Conservation (phyloP, 2,888 invertebrate genomes). For the Idaea biselata region DNA sequence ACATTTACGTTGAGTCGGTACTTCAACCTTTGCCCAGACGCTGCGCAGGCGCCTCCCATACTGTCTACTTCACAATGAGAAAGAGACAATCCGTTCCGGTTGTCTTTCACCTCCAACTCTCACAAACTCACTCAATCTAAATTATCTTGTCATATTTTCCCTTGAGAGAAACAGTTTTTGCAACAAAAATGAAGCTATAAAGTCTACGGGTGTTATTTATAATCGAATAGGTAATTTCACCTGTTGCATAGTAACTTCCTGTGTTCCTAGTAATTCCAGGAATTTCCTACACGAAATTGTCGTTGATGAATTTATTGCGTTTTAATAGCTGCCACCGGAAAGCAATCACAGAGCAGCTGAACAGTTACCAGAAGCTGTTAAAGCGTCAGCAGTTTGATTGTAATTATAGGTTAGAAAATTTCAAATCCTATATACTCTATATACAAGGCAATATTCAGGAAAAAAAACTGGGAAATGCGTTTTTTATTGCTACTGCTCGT, state of each 20-base stretch:
- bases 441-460: too few relatives aligned
- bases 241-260: slow-evolving; percentile 46
- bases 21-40: slow-evolving; percentile 49
- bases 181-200: slow-evolving; percentile 24
- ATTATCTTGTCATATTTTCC: slow-evolving; percentile 72
- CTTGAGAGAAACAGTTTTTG: slow-evolving; percentile 45
- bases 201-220: slow-evolving; percentile 37
- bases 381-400: slow-evolving; percentile 28
- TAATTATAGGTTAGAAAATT: slow-evolving; percentile 24
- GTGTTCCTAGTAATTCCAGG: slow-evolving; percentile 21
- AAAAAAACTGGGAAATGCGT: too few relatives aligned
- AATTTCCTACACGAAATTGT: slow-evolving; percentile 40
- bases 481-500: too few relatives aligned
- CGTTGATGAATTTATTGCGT: slow-evolving; percentile 52
- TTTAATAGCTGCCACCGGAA: slow-evolving; percentile 57
- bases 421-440: slow-evolving; percentile 5
- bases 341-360: slow-evolving; percentile 41
- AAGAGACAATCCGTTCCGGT: slow-evolving; percentile 62
- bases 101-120: slow-evolving; percentile 63
- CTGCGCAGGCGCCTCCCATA: slow-evolving; percentile 40
- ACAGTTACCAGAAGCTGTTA: slow-evolving; percentile 25
- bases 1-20: slow-evolving; percentile 40
- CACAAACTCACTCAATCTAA: slow-evolving; percentile 61
- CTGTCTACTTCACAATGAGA: slow-evolving; percentile 44
- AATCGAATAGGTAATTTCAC: slow-evolving; percentile 53